Conservation (phyloP, 2,888 invertebrate species). For the Branchellion lobata region DNA sequence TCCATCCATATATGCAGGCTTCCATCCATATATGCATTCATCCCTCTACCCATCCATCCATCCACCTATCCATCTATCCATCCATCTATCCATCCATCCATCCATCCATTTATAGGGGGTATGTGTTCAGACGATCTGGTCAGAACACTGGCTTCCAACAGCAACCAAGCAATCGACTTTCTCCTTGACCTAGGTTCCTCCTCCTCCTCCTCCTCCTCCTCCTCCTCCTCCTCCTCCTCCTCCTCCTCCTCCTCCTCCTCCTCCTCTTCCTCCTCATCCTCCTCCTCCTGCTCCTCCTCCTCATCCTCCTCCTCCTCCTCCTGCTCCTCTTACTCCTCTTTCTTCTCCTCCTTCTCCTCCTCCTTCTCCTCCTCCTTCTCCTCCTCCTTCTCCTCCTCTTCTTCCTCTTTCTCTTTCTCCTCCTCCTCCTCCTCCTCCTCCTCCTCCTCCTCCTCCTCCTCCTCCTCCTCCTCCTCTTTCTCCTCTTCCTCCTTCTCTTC, state of each 20-base stretch:
- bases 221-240: background rate
- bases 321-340: too few relatives aligned
- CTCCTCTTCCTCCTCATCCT: background rate
- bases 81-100: constrained; percentile 12
- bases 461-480: constrained; percentile 30
- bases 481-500: constrained; percentile 11
- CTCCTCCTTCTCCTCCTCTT: background rate
- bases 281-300: too few relatives aligned
- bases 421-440: background rate
- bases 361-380: background rate
- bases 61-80: too few relatives aligned
- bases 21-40: constrained; percentile 10
- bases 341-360: background rate
- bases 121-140: constrained; percentile 47
- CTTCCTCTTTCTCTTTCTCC: constrained; percentile 3
- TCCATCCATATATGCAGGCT: constrained; percentile 31
- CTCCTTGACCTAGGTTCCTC: background rate
- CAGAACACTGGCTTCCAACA: constrained; percentile 46
- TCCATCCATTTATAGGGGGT: constrained; percentile 46
- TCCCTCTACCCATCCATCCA: too few relatives aligned
- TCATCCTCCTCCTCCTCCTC: too few relatives aligned
- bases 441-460: constrained; percentile 27
- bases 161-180: constrained; percentile 45
- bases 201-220: too few relatives aligned
- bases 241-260: background rate